phyloP scores from a whole-genome alignment of 2,113 vertebrate species.

The Cephalophus harveyi region DNA sequence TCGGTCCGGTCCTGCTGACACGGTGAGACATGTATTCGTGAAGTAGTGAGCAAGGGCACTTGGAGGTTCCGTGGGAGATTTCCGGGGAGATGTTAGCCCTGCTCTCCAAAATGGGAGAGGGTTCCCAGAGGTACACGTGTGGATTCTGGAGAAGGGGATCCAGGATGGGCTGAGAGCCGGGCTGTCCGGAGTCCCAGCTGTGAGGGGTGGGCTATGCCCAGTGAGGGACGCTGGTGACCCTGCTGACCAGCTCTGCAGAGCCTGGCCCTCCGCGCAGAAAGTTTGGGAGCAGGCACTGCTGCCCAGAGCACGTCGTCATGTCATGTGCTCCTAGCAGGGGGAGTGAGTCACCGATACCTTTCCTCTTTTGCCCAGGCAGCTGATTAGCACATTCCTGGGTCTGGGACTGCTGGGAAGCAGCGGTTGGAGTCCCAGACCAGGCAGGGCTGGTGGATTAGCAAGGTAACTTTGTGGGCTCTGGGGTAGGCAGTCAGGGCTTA shows the following conservation, averaged over 20 bases:
- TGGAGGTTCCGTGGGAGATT: background rate
- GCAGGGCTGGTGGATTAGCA: background rate
- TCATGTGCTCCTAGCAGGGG: background rate
- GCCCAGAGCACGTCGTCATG: background rate
- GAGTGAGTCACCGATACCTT: background rate
- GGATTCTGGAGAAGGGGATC: background rate
- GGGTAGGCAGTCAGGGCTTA: background rate
- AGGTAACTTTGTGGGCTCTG: background rate
- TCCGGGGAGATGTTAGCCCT: background rate
- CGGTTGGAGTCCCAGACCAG: background rate
- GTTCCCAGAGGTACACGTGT: accelerated
- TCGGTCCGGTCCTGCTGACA: accelerated
- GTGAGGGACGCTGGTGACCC: background rate
- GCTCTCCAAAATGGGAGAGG: background rate
- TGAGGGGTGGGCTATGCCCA: background rate
- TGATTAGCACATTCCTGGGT: background rate
- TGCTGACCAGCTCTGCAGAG: background rate
- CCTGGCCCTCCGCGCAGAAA: background rate
- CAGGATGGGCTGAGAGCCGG: background rate
- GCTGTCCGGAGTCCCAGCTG: background rate
- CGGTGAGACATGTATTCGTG: accelerated
- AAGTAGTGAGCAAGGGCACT: background rate
- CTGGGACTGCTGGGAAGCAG: background rate
- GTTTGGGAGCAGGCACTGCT: background rate
- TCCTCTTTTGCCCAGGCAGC: background rate